A percentile compares a stretch with the other conserved stretches of the same genome.
phyloP scores from a whole-genome alignment of 1,140 invertebrate species.

The Latrodectus geometricus region DNA sequence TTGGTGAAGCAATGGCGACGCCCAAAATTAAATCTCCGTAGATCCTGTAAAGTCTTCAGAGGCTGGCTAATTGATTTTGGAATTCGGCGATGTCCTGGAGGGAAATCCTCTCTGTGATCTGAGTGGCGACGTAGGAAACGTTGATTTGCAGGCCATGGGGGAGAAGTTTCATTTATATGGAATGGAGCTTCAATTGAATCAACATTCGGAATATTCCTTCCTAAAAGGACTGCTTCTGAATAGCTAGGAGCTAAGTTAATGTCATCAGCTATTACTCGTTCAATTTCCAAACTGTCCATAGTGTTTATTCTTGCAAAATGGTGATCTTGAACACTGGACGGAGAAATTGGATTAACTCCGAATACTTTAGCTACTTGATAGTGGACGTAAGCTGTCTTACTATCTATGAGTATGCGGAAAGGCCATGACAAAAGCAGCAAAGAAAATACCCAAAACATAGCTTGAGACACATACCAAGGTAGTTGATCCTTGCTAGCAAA shows the following conservation, averaged over 20 bases:
- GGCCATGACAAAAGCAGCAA: conserved; percentile 87
- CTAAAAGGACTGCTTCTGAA: conserved; percentile 75
- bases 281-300: conserved; percentile 74
- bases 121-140: conserved; percentile 5
- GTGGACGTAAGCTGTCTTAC: conserved; percentile 86
- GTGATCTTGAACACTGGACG: conserved; percentile 66
- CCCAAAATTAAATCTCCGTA: not conserved
- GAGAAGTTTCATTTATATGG: conserved; percentile 7
- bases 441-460: conserved; percentile 81
- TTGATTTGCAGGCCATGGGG: not conserved
- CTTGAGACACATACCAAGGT: conserved; percentile 72
- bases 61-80: conserved; percentile 40
- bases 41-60: conserved; percentile 8
- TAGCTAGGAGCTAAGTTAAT: conserved; percentile 77
- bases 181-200: conserved; percentile 2
- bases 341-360: conserved; percentile 71
- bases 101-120: not conserved
- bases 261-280: conserved; percentile 77
- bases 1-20: not conserved
- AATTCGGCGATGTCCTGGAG: not conserved
- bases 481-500: conserved; percentile 75
- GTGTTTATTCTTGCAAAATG: conserved; percentile 73
- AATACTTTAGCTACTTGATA: conserved; percentile 76
- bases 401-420: conserved; percentile 82
- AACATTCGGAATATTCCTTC: not conserved